phyloP scores from a whole-genome alignment of 1,140 invertebrate species.

The Ceratina calcarata region DNA sequence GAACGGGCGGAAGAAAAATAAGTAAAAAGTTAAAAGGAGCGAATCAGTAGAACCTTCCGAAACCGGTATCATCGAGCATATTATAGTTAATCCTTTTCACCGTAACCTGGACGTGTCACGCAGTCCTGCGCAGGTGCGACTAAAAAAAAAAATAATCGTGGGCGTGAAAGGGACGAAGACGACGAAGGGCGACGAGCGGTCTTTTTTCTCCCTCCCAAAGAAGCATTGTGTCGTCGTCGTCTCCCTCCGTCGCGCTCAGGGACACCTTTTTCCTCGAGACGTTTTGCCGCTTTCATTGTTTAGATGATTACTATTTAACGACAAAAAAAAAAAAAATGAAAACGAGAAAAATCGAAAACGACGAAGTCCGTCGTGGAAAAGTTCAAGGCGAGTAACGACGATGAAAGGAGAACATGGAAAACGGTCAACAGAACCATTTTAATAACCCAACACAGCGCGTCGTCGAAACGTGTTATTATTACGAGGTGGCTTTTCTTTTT shows the following conservation, averaged over 20 bases:
- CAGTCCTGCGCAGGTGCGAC: conserved; percentile 49
- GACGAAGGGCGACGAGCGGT: conserved; percentile 34
- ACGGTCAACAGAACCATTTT: conserved; percentile 10
- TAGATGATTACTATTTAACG: conserved; percentile 75
- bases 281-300: conserved; percentile 78
- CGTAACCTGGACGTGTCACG: conserved; percentile 19
- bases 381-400: background rate
- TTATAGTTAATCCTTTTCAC: conserved; percentile 18
- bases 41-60: too few species aligned
- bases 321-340: conserved; percentile 36
- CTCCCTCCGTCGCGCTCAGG: conserved; percentile 61
- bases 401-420: background rate
- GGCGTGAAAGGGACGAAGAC: conserved; percentile 57
- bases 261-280: conserved; percentile 71
- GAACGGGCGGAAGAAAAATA: conserved; percentile 16
- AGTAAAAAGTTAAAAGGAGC: background rate
- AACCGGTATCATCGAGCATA: background rate
- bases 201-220: conserved; percentile 48
- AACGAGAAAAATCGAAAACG: conserved; percentile 27
- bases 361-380: background rate
- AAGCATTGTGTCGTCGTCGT: conserved; percentile 44
- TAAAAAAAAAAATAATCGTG: conserved; percentile 33
- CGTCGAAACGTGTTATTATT: conserved; percentile 7
- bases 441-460: background rate
- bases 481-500: conserved; percentile 40